These are phyloP conservation scores for Drosophila eugracilis DNA, from an alignment of 1,140 invertebrate genomes.

Conservation along the genomic window DNA sequence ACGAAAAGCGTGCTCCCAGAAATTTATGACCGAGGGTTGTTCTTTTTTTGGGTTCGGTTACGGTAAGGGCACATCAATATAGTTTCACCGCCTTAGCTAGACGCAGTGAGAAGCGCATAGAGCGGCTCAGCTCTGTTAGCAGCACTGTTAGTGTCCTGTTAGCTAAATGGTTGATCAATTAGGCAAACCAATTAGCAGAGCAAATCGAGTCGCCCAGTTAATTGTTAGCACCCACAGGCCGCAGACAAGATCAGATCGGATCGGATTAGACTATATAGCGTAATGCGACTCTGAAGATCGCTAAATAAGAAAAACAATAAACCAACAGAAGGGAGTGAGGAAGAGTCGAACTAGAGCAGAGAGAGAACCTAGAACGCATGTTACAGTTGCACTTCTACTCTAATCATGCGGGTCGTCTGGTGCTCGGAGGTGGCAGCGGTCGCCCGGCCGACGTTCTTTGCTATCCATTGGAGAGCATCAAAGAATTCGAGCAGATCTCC, in stretches of 20 bases:
- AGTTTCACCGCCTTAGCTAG: slow-evolving; percentile 8
- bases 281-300: slow-evolving; percentile 39
- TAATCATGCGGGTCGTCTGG: slow-evolving; percentile 88
- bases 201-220: slow-evolving; percentile 48
- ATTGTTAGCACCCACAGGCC: slow-evolving; percentile 51
- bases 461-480: slow-evolving; percentile 92
- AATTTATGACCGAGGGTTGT: slow-evolving; percentile 8
- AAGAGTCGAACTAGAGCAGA: slow-evolving; percentile 17
- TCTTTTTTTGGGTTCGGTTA: slow-evolving; percentile 22
- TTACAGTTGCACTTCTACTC: slow-evolving; percentile 92
- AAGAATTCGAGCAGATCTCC: slow-evolving; percentile 92
- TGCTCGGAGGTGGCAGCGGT: slow-evolving; percentile 73
- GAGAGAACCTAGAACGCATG: slow-evolving; percentile 85
- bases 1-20: slow-evolving; percentile 38
- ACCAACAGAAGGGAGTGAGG: slow-evolving; percentile 7
- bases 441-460: slow-evolving; percentile 81
- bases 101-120: slow-evolving; percentile 57
- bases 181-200: slow-evolving; percentile 31
- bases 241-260: slow-evolving; percentile 39
- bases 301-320: not conserved
- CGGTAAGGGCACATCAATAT: slow-evolving; percentile 8
- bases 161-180: slow-evolving; percentile 43
- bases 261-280: slow-evolving; percentile 20
- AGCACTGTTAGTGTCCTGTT: slow-evolving; percentile 37
- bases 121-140: slow-evolving; percentile 33